phyloP scores from a whole-genome alignment of 1,140 invertebrate genomes.

The Notospermus geniculatus region DNA sequence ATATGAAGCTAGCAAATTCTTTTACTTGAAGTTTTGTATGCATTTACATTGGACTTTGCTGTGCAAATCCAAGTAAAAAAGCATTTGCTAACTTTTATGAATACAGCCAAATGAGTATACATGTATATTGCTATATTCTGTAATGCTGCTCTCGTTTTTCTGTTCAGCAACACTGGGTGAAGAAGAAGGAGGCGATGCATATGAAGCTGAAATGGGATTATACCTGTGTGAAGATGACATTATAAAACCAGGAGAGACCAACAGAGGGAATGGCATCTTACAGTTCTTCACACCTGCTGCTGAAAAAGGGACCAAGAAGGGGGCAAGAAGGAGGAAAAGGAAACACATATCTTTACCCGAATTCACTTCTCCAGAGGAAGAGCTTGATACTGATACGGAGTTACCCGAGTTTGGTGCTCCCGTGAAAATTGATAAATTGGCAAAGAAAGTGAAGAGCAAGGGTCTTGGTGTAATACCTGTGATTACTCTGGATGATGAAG shows the following conservation, averaged over 20 bases:
- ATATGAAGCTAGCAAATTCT: too few species aligned
- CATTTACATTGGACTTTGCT: too few species aligned
- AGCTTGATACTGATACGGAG: conserved; percentile 3
- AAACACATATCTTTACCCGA: conserved; percentile 1
- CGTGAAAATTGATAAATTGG: too few species aligned
- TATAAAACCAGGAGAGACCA: conserved; percentile 20
- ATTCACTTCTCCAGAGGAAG: background rate
- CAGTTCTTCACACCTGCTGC: conserved; percentile 7
- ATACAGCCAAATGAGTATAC: too few species aligned
- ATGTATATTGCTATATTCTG: conserved; percentile 9
- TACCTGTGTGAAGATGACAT: conserved; percentile 41
- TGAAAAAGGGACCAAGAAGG: background rate
- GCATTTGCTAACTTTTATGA: too few species aligned
- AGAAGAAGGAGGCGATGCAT: conserved; percentile 30
- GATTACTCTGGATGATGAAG: too few species aligned
- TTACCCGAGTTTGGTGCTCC: background rate
- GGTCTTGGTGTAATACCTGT: too few species aligned
- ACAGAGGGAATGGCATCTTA: conserved; percentile 14
- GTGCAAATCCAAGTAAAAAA: too few species aligned
- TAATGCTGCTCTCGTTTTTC: too few species aligned
- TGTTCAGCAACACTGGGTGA: conserved; percentile 29
- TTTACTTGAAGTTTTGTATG: too few species aligned
- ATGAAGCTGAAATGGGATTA: conserved; percentile 44
- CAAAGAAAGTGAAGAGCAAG: too few species aligned
- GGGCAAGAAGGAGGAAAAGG: background rate